phyloP scores from a whole-genome alignment of 2,888 invertebrate genomes.

The Lasioglossum figueresi region DNA sequence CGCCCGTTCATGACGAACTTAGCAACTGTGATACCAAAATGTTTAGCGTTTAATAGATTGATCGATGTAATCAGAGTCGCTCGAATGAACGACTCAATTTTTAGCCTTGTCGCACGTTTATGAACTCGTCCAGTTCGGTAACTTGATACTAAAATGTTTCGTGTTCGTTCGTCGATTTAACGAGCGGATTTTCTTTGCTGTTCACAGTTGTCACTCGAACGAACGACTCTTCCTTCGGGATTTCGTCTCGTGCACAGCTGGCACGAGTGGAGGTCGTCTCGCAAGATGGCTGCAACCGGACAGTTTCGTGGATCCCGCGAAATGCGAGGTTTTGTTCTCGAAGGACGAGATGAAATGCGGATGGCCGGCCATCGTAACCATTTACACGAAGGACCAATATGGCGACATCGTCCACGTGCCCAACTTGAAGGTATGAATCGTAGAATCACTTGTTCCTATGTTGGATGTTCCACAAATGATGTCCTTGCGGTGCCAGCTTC shows the following conservation, averaged over 20 bases:
- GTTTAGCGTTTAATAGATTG: neutral
- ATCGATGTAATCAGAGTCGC: slow-evolving; percentile 83
- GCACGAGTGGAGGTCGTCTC: slow-evolving; percentile 95
- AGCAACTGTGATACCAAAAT: neutral
- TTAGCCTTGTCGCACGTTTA: neutral
- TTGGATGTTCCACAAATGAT: neutral
- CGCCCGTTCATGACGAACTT: neutral
- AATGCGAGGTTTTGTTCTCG: slow-evolving; percentile 93
- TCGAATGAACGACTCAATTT: slow-evolving; percentile 92
- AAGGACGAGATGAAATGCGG: slow-evolving; percentile 90
- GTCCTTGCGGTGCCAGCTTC: neutral
- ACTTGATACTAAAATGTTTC: neutral
- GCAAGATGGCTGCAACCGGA: slow-evolving; percentile 98
- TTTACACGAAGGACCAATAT: slow-evolving; percentile 95
- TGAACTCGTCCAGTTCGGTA: neutral
- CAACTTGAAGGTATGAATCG: slow-evolving; percentile 89
- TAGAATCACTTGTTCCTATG: neutral
- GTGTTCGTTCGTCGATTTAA: neutral
- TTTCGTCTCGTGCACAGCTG: slow-evolving; percentile 94
- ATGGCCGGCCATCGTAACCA: slow-evolving; percentile 93
- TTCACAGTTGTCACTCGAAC: slow-evolving; percentile 92
- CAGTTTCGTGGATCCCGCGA: slow-evolving; percentile 94
- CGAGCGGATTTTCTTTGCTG: slow-evolving; percentile 71
- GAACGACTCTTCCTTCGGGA: slow-evolving; percentile 96
- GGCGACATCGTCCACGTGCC: slow-evolving; percentile 94